A percentile compares a stretch with the other conserved stretches of the same genome.
Evolutionary conservation across 2,113 vertebrate species (phyloP).

Genomic region (Pantherophis guttatus): DNA sequence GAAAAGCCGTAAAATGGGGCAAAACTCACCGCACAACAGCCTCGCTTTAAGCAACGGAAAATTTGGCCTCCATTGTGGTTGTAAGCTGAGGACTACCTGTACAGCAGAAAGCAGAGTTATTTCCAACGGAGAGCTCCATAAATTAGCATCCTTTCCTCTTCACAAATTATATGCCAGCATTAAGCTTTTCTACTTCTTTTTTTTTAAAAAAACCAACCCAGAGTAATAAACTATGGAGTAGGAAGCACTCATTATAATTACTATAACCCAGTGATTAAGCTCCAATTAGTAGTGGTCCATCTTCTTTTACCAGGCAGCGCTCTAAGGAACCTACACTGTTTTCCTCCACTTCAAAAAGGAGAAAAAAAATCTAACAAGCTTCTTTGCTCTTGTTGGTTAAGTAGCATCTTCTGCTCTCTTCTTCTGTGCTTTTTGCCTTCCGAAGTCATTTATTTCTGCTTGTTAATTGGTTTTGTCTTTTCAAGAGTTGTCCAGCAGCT

Average conservation of each 20-base stretch:
- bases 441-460: neutral
- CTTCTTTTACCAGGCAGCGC: conserved; percentile 52
- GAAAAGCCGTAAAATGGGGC: neutral
- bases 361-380: conserved; percentile 26
- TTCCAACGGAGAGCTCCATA: conserved; percentile 36
- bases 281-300: conserved; percentile 63
- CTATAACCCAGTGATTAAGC: conserved; percentile 61
- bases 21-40: neutral
- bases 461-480: neutral
- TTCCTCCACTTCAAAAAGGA: conserved; percentile 39
- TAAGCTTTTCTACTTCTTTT: neutral
- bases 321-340: conserved; percentile 54
- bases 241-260: conserved; percentile 64
- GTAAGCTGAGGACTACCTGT: too few species aligned
- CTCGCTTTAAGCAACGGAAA: neutral
- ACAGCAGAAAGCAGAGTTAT: neutral
- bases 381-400: neutral
- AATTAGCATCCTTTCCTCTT: conserved; percentile 53
- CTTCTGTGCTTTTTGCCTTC: neutral
- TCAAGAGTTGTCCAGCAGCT: neutral
- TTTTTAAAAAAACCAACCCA: conserved; percentile 23
- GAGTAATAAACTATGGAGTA: conserved; percentile 44
- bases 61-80: neutral
- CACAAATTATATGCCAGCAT: conserved; percentile 52
- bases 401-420: neutral